phyloP scores from a whole-genome alignment of 1,140 invertebrate species.

The Eufriesea mexicana region DNA sequence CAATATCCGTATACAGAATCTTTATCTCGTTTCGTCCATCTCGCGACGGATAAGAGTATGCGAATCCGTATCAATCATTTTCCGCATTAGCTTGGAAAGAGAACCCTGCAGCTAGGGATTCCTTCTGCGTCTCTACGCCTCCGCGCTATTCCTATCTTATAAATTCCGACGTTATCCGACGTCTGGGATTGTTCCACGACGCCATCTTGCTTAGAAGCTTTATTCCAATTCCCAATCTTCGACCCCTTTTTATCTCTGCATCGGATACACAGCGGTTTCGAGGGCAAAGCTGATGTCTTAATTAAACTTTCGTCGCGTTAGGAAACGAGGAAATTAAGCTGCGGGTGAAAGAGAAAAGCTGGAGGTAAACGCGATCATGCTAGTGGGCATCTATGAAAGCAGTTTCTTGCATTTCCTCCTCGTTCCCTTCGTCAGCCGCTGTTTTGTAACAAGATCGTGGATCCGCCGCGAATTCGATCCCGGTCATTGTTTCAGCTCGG shows the following conservation, averaged over 20 bases:
- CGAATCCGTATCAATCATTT: background rate
- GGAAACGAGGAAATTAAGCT: background rate
- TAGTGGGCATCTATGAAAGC: constrained; percentile 10
- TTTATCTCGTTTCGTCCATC: background rate
- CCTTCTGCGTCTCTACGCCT: background rate
- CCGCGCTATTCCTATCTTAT: background rate
- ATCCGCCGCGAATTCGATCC: background rate
- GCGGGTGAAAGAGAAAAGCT: too few species aligned
- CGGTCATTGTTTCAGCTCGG: background rate
- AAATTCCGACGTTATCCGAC: background rate
- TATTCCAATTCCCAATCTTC: background rate
- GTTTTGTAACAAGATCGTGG: constrained; percentile 1
- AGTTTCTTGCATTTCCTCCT: constrained; percentile 28
- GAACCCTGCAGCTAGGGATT: background rate
- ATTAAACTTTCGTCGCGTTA: constrained; percentile 5
- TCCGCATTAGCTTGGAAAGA: background rate
- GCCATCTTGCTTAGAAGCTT: too few species aligned
- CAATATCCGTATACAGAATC: too few species aligned
- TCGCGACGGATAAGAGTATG: too few species aligned
- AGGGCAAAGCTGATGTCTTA: background rate
- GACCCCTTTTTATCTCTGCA: background rate
- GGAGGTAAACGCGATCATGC: background rate
- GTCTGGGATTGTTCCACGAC: background rate
- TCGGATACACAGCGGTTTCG: background rate
- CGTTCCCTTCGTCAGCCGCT: background rate